These are phyloP conservation scores for Hybognathus amarus DNA, from an alignment of 2,797 vertebrate genomes.

Conservation along the genomic window DNA sequence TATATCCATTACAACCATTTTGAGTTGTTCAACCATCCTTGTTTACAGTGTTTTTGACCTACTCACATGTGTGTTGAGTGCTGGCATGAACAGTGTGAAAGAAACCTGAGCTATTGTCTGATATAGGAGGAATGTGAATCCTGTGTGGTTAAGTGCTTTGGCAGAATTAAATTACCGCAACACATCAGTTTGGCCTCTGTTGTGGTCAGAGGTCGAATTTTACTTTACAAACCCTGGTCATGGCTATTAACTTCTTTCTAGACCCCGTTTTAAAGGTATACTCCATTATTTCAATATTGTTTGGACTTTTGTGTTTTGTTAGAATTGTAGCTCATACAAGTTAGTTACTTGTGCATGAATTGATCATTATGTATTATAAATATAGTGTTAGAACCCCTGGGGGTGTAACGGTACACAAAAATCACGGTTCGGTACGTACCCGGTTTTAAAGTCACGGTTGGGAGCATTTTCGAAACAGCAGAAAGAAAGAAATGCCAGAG, in stretches of 20 bases:
- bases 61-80: conserved; percentile 8
- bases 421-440: too few species aligned
- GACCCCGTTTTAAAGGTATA: conserved; percentile 36
- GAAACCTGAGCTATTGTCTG: conserved; percentile 52
- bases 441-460: too few species aligned
- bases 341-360: too few species aligned
- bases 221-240: neutral
- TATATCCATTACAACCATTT: neutral
- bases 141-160: conserved; percentile 52
- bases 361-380: neutral
- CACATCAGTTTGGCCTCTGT: conserved; percentile 52
- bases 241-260: conserved; percentile 56
- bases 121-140: conserved; percentile 66
- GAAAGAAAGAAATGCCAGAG: too few species aligned
- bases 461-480: too few species aligned
- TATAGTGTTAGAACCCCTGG: neutral
- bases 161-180: conserved; percentile 60
- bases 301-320: neutral
- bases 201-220: neutral
- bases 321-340: neutral
- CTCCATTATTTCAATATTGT: conserved; percentile 35
- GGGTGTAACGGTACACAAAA: too few species aligned
- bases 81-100: conserved; percentile 34
- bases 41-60: neutral
- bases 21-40: neutral